Base-by-base conservation (phyloP, 2,797 vertebrate species). In the Acridotheres tristis region DNA sequence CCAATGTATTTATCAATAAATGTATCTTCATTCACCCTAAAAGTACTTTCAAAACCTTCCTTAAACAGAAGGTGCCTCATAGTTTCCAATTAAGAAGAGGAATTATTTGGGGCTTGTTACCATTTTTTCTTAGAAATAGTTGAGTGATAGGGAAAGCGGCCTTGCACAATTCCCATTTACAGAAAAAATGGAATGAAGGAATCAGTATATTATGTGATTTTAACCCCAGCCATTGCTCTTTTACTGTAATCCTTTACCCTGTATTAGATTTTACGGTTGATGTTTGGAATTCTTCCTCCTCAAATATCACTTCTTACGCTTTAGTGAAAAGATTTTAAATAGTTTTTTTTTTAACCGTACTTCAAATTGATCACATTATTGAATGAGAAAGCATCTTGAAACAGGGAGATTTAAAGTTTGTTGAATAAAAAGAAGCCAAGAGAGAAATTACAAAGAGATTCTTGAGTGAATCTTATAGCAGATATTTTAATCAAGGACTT, bases 51-150 rank as follows among this genome's bases (percentile, higher is more conserved):
- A 69, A 75, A 83, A 69, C 66, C 25, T 18, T 69, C 27, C 27
- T 90, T 75, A 57, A 62, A 53, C 1, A 26, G 36, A 40, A 76
- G 13, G 22, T 1, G 3, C 1, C 4, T 47, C 43, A 17, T 3
- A 47, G 4, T 27, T 84, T 63, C 12, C 7, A 13, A 5, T 43
- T 11, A 68, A 81, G 30, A 85, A 45, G 5, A 38, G 7, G 16
- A 67, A 59, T 51, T 55, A 16, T 36, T 50, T 57, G 1, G 1
- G 0, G 8, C 29, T 61, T 9, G 1, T 18, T 48, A 25, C 7
- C 3, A 1, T 34, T 59, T 86, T 32, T 36, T 5, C 21, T 19
- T 51, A 38, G 5, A 55, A 50, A 54, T 32, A n/a, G 0, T 32
- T 55, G 54, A 9, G 10, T 63, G 40, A 51, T n/a, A 29, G 18